Conservation (phyloP, 2,888 invertebrate genomes). For the Drosophila yooni region DNA sequence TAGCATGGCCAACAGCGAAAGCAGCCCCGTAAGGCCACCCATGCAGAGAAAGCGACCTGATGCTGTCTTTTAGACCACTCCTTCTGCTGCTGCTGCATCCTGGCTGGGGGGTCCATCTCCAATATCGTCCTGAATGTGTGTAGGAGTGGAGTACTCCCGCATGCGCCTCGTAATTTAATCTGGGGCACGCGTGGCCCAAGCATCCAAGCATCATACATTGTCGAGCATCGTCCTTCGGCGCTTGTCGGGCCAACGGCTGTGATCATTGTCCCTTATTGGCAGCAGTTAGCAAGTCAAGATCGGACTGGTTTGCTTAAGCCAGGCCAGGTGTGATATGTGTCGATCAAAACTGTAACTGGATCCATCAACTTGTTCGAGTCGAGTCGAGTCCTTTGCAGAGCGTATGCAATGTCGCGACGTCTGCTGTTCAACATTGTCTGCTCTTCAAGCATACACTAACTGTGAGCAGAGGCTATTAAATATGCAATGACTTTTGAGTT, state of each 20-base stretch:
- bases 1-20: conserved; percentile 41
- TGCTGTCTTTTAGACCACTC: conserved; percentile 18
- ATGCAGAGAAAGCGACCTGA: conserved; percentile 31
- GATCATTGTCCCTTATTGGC: conserved; percentile 65
- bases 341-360: conserved; percentile 57
- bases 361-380: conserved; percentile 14
- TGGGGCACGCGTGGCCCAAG: conserved; percentile 71
- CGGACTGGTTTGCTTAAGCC: conserved; percentile 6
- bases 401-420: conserved; percentile 66
- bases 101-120: conserved; percentile 62
- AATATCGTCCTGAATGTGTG: conserved; percentile 34
- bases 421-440: conserved; percentile 52
- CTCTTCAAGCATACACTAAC: conserved; percentile 25
- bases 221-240: conserved; percentile 14
- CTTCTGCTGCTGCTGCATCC: conserved; percentile 35
- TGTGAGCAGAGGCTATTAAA: background rate
- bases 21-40: conserved; percentile 40
- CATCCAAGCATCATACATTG: conserved; percentile 6
- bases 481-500: background rate
- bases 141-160: conserved; percentile 42
- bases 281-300: conserved; percentile 36
- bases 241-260: conserved; percentile 69
- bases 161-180: conserved; percentile 64
- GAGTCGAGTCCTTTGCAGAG: conserved; percentile 28
- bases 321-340: conserved; percentile 60